Base-by-base conservation (phyloP, 1,140 invertebrate species). In the Eupristina koningsbergeri region DNA sequence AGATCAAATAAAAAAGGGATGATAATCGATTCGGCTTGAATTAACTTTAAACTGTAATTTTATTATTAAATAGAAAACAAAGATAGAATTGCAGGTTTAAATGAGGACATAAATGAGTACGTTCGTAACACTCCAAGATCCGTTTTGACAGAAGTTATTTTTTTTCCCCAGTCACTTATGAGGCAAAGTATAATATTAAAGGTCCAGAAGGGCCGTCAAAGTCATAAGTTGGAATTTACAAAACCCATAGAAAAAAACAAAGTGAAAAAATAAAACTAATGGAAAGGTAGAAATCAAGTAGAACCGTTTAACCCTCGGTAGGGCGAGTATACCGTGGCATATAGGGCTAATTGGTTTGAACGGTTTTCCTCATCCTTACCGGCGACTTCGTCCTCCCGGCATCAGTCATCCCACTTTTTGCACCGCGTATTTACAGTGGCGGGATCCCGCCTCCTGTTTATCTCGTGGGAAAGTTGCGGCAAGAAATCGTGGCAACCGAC, bases 401-500 rank as follows among this genome's bases (percentile, higher is more conserved):
- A 53, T 9, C 34, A 0, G 63, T 63, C 67, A n/a, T 74, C 71
- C 50, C 69, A 74, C 50, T n/a, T 11, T 77, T 77, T 69, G 74
- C 31, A 34, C n/a, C n/a, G n/a, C n/a, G 64, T 80, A 69, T 80
- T 80, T 41, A 73, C 47, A 64, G 61, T 67, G 45, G 80, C 63
- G 53, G 39, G 39, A 36, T n/a, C 73, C 7, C 36, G 26, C 71
- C 29, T 81, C 81, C 58, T 36, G 34, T 83, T 81, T 74, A 78
- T 74, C 67, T 80, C 88, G 88, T 89, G 88, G 87, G 88, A 89
- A 89, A 89, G 87, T 88, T 88, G 75, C 61, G 85, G 75, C 74
- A 89, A 89, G 88, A 87, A 89, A 87, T 85, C 79, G 67, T 71
- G 80, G 80, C 80, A 45, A 41, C 29, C 50, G 31, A 19, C 50